These are phyloP conservation scores for Ptychodera flava DNA, from an alignment of 35 echinoderm and acorn worm species.

Conservation along the genomic window DNA sequence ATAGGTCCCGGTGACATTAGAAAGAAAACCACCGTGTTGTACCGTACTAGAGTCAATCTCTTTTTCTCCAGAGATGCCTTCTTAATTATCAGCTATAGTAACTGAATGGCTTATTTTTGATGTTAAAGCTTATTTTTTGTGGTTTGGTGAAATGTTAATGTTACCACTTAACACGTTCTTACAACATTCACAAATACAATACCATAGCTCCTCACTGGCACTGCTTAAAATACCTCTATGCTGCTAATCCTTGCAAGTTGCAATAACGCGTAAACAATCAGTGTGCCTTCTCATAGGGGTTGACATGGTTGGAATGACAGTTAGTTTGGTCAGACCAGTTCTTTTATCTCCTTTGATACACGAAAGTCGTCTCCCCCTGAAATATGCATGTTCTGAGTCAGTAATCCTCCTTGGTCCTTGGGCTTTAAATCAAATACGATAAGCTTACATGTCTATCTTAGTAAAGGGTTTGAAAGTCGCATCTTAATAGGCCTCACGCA, in stretches of 20 bases:
- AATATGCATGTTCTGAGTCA: constrained; percentile 55
- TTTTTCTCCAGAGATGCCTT: constrained; percentile 23
- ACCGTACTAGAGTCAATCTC: constrained; percentile 27
- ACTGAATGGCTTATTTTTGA: constrained; percentile 49
- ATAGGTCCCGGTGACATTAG: constrained; percentile 6
- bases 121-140: constrained; percentile 47
- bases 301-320: too few relatives aligned
- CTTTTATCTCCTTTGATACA: too few relatives aligned
- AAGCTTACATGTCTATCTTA: constrained; percentile 40
- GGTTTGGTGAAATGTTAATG: constrained; percentile 35
- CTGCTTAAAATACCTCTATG: constrained; percentile 35
- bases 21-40: constrained; percentile 33
- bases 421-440: constrained; percentile 53
- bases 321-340: too few relatives aligned
- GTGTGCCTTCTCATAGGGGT: constrained; percentile 55
- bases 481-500: too few relatives aligned
- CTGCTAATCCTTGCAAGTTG: constrained; percentile 20
- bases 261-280: constrained; percentile 32
- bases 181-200: constrained; percentile 43
- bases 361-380: too few relatives aligned
- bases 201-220: constrained; percentile 28
- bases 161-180: constrained; percentile 59
- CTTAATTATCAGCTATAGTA: constrained; percentile 38
- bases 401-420: constrained; percentile 34
- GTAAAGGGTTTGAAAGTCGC: too few relatives aligned